Evolutionary conservation across 2,888 invertebrate genomes (phyloP), one percentile per base, ranked within the genome.

Genomic region (Trisateles emortualis): DNA sequence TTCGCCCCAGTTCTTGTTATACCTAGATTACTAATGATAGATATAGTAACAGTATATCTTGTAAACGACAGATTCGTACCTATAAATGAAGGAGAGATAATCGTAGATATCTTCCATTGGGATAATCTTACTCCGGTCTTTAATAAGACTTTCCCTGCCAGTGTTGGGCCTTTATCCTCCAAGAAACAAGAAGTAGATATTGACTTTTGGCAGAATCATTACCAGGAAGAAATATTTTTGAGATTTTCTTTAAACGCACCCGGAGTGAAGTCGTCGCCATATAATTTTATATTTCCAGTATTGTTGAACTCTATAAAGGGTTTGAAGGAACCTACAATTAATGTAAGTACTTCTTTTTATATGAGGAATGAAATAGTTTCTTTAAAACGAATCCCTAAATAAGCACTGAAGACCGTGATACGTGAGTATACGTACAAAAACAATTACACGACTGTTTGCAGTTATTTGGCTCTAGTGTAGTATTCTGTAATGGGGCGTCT

Each of bases 1-100:
- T 97, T 99, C 80, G 95, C 96, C 0, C 97, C 97, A 0, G 90
- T 96, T 16, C 92, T 96, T 14, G 94, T 97, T 11, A 95, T 94
- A 0, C 94, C 94, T 0, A 91, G 95, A 32, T 79, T 94, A 10
- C 89, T 93, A 8, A 47, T 78, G 0, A 78, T 88, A 0, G 87
- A 93, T 13, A 87, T 94, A 22, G 84, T 96, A 0, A 90, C 94
- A 47, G 86, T 96, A 9, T 95, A 94, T 43, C 81, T 95, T 0
- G 91, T 96, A 9, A 96, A 96, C 43, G 96, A 97, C 77, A 84
- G 92, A 66, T 86, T 94, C 49, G 83, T 79, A 19, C 87, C 81
- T 5, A 87, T 88, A 24, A 47, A 74, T 1, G 81, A 94, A 45
- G 93, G 93, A 1, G 84, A 81, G 11, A 88, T 95, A 0, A 87